Percentiles rank a stretch among this genome's conserved stretches.
These are phyloP conservation scores for Asobara japonica DNA, from an alignment of 1,140 invertebrate genomes.

Conservation along the genomic window DNA sequence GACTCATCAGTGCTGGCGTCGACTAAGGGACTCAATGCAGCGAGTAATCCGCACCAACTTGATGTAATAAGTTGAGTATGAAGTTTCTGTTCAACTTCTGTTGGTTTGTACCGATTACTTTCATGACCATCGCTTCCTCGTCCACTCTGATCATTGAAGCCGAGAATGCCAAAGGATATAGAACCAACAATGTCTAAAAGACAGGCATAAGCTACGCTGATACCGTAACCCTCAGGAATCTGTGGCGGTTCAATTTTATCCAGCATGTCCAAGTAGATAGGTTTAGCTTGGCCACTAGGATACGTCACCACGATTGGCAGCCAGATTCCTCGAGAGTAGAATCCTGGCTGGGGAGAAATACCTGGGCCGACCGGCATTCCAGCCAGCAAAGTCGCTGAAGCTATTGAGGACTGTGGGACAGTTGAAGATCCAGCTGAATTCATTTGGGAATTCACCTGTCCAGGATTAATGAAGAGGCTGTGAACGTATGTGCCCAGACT, in stretches of 20 bases:
- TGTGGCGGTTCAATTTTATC: slow-evolving; percentile 94
- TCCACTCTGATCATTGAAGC: slow-evolving; percentile 59
- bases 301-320: slow-evolving; percentile 87
- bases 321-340: slow-evolving; percentile 92
- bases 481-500: slow-evolving; percentile 95
- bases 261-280: slow-evolving; percentile 92
- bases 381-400: slow-evolving; percentile 74
- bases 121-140: slow-evolving; percentile 15
- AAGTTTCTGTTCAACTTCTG: slow-evolving; percentile 69
- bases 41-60: slow-evolving; percentile 93
- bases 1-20: slow-evolving; percentile 96
- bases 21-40: slow-evolving; percentile 89
- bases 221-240: slow-evolving; percentile 94
- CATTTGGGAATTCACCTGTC: slow-evolving; percentile 38
- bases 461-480: slow-evolving; percentile 84
- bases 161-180: slow-evolving; percentile 76
- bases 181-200: slow-evolving; percentile 89
- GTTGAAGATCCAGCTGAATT: slow-evolving; percentile 60
- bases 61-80: slow-evolving; percentile 88
- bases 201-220: slow-evolving; percentile 93
- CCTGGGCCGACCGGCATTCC: slow-evolving; percentile 79
- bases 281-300: slow-evolving; percentile 85
- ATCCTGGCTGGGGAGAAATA: slow-evolving; percentile 88
- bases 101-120: slow-evolving; percentile 64
- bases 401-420: slow-evolving; percentile 32